A percentile compares a stretch with the other conserved stretches of the same genome.
These are phyloP conservation scores for Heliornis fulica DNA, from an alignment of 2,113 vertebrate genomes.

Conservation along the genomic window DNA sequence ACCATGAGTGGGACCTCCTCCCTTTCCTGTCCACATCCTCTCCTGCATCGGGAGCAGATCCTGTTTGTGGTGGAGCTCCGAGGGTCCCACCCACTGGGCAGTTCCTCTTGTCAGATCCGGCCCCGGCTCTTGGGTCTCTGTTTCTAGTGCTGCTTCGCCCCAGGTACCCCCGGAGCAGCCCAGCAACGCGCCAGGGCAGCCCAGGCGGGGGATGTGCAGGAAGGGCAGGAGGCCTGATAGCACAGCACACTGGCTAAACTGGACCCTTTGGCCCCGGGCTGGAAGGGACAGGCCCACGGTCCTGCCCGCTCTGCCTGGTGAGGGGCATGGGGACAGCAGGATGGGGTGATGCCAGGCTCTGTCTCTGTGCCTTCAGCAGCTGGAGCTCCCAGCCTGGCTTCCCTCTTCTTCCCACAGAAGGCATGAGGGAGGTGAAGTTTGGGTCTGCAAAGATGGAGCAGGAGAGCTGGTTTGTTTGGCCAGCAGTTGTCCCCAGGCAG, in stretches of 20 bases:
- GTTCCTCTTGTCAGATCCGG: neutral
- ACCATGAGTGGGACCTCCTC: neutral
- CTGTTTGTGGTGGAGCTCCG: neutral
- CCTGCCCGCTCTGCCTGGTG: neutral
- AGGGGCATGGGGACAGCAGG: neutral
- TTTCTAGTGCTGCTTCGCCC: neutral
- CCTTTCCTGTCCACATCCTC: constrained; percentile 14
- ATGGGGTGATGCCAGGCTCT: neutral
- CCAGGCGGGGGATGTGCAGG: neutral
- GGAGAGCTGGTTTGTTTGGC: accelerated
- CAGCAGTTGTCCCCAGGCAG: neutral
- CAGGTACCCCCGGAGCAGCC: neutral
- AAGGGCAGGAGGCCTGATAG: neutral
- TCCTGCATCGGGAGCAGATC: neutral
- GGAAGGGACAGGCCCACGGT: neutral
- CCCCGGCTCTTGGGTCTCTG: neutral
- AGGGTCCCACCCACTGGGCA: neutral
- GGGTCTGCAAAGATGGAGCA: neutral
- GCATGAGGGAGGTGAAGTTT: neutral
- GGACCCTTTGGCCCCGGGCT: neutral
- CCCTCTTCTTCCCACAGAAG: neutral
- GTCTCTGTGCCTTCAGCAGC: neutral
- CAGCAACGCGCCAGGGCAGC: neutral
- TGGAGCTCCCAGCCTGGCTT: neutral
- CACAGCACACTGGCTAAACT: accelerated